Conservation (phyloP, 2,113 vertebrate species). For the Thunnus maccoyii region DNA sequence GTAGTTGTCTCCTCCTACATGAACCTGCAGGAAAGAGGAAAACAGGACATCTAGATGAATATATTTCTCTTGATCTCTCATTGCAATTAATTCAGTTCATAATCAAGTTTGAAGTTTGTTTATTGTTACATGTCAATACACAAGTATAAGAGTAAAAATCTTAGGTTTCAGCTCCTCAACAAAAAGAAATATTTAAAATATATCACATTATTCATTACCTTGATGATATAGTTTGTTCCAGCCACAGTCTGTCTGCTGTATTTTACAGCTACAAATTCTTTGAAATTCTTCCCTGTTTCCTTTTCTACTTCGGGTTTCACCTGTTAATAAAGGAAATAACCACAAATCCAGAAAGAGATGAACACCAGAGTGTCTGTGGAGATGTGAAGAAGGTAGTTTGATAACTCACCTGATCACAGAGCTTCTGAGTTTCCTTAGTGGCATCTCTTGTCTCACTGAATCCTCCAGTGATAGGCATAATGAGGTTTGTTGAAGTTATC, state of each 20-base stretch:
- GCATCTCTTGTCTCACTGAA: not conserved
- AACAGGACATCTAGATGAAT: too few species aligned
- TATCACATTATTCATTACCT: slow-evolving; percentile 12
- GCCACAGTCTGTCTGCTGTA: not conserved
- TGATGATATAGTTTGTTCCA: not conserved
- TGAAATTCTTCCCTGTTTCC: not conserved
- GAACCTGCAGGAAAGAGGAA: too few species aligned
- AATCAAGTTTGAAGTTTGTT: too few species aligned
- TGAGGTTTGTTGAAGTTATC: not conserved
- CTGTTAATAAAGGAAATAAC: not conserved
- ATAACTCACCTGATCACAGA: slow-evolving; percentile 23
- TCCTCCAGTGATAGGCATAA: not conserved
- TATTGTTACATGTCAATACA: too few species aligned
- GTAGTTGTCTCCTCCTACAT: too few species aligned
- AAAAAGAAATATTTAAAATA: too few species aligned
- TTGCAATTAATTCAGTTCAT: too few species aligned
- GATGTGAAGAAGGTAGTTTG: not conserved
- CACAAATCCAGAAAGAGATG: not conserved
- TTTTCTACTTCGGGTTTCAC: not conserved
- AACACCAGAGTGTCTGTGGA: not conserved
- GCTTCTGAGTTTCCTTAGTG: not conserved
- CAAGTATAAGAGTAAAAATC: too few species aligned
- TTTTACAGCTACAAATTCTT: not conserved
- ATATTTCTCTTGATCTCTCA: too few species aligned
- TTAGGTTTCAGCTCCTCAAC: too few species aligned